Conservation (phyloP, 2,113 vertebrate genomes). For the Coturnix japonica region DNA sequence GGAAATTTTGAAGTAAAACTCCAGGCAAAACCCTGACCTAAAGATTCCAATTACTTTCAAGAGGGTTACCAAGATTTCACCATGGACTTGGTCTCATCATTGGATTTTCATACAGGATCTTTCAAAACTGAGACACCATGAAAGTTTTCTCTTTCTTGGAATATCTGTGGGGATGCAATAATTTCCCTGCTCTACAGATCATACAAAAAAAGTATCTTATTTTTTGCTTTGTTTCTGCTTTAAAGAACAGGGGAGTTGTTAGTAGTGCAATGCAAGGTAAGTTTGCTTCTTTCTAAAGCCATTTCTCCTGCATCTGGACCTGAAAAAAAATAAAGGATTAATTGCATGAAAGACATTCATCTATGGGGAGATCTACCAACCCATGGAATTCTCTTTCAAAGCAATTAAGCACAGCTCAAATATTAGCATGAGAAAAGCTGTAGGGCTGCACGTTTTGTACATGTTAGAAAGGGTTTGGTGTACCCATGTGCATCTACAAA, state of each 20-base stretch:
- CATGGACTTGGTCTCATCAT: background rate
- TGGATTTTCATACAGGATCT: background rate
- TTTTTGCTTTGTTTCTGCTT: background rate
- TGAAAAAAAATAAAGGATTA: constrained; percentile 31
- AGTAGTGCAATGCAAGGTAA: background rate
- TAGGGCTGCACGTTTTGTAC: background rate
- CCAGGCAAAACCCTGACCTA: background rate
- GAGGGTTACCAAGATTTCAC: background rate
- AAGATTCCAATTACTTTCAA: background rate
- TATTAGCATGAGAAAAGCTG: constrained; percentile 52
- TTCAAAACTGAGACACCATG: background rate
- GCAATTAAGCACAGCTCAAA: background rate
- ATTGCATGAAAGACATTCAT: constrained; percentile 20
- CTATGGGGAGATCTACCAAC: constrained; percentile 33
- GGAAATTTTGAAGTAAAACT: background rate
- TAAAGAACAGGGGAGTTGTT: background rate
- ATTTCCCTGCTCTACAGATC: background rate
- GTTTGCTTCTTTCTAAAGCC: constrained; percentile 20
- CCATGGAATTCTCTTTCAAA: background rate
- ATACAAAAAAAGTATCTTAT: background rate
- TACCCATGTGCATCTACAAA: background rate
- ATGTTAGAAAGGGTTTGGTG: background rate
- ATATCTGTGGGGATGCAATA: background rate
- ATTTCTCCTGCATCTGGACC: background rate
- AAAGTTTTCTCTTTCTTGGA: background rate